A percentile compares a stretch with the other conserved stretches of the same genome.
Evolutionary conservation across 2,888 invertebrate genomes (phyloP).

Genomic region (Balanococcus diminutus): DNA sequence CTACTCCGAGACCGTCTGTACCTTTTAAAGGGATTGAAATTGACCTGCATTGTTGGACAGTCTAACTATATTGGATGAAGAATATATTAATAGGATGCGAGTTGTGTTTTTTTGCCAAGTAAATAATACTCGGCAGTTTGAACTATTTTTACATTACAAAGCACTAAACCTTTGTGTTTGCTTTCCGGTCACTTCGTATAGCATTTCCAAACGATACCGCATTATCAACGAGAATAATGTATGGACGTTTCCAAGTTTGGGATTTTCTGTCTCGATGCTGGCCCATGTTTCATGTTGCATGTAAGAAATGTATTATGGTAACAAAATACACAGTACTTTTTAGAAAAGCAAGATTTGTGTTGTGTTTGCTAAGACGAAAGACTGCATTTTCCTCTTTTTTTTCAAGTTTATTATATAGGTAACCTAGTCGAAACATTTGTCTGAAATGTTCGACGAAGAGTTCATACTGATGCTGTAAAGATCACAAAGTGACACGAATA

Average conservation of each 20-base stretch:
- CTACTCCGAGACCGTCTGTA: too few relatives aligned
- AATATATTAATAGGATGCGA: background rate
- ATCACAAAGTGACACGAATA: too few relatives aligned
- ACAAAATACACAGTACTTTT: background rate
- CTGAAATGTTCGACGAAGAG: background rate
- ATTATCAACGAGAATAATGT: background rate
- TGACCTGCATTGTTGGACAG: background rate
- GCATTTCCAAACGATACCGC: background rate
- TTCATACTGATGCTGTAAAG: too few relatives aligned
- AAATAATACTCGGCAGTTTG: background rate
- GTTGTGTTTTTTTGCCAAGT: background rate
- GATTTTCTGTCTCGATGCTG: background rate
- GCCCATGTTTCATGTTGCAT: background rate
- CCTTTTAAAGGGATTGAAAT: background rate
- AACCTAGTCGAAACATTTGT: background rate
- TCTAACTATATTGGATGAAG: background rate
- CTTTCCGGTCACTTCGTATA: background rate
- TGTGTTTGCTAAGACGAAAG: background rate
- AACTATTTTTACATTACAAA: background rate
- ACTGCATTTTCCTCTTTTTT: background rate
- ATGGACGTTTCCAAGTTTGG: background rate
- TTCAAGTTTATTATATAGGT: too few relatives aligned
- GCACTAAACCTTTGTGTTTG: background rate
- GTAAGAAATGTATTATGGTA: background rate
- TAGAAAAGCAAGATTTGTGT: background rate